phyloP scores from a whole-genome alignment of 2,797 vertebrate species.

The Ctenosaura bakeri region DNA sequence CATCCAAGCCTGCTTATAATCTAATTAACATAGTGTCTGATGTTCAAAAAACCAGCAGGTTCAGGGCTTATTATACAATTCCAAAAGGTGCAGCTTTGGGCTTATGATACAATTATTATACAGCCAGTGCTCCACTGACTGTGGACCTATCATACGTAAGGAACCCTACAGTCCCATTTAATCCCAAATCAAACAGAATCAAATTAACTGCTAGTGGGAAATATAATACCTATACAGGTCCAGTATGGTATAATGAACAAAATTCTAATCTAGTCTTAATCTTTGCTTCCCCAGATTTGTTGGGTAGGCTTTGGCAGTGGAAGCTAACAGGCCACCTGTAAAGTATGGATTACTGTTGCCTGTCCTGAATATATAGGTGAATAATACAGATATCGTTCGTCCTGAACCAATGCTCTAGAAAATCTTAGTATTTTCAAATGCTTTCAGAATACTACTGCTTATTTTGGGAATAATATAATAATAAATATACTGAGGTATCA shows the following conservation, averaged over 20 bases:
- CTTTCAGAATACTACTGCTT: background rate
- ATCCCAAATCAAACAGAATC: background rate
- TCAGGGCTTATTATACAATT: background rate
- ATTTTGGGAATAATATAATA: background rate
- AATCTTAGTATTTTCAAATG: background rate
- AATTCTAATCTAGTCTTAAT: background rate
- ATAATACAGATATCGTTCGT: background rate
- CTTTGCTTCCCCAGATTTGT: background rate
- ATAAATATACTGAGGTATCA: background rate
- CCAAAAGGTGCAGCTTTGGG: no score
- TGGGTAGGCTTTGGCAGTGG: background rate
- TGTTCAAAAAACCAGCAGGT: background rate
- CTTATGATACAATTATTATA: no score
- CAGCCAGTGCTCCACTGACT: background rate
- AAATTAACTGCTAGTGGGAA: background rate
- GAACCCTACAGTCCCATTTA: background rate
- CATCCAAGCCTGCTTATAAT: background rate
- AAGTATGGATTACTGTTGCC: background rate
- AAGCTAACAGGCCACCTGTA: no score
- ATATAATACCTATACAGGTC: no score
- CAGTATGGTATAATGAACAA: background rate
- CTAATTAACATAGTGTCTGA: slow-evolving; percentile 8
- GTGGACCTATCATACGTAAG: background rate
- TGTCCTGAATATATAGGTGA: background rate
- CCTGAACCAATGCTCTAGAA: background rate